These are phyloP conservation scores for Drosophila mayri DNA, from an alignment of 1,140 invertebrate genomes.

Conservation along the genomic window DNA sequence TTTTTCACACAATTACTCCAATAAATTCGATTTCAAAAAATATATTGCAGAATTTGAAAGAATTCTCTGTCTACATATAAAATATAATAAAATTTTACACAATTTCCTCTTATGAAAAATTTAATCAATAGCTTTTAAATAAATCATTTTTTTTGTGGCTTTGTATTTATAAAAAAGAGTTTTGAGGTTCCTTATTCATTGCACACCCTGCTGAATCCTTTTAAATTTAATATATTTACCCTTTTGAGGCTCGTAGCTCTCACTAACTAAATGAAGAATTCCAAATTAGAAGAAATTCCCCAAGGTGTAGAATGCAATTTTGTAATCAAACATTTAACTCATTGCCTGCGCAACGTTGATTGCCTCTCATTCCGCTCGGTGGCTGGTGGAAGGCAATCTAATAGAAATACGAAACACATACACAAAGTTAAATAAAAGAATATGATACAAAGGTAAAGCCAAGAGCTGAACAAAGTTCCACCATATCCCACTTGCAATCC, in stretches of 20 bases:
- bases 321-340: slow-evolving; percentile 64
- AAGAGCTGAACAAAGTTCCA: slow-evolving; percentile 58
- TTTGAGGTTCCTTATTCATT: too few species aligned
- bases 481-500: slow-evolving; percentile 24
- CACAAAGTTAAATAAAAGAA: slow-evolving; percentile 44
- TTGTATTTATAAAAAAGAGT: too few species aligned
- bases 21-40: neutral
- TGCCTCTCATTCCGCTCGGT: slow-evolving; percentile 34
- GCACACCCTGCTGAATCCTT: too few species aligned
- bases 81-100: neutral
- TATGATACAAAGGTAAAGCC: slow-evolving; percentile 69
- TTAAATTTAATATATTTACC: neutral
- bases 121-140: neutral
- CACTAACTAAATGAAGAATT: slow-evolving; percentile 34
- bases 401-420: slow-evolving; percentile 58
- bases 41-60: neutral
- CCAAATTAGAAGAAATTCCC: slow-evolving; percentile 37
- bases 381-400: slow-evolving; percentile 33
- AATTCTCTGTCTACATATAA: neutral
- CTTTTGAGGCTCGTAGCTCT: slow-evolving; percentile 2
- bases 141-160: too few species aligned
- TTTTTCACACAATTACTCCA: slow-evolving; percentile 10
- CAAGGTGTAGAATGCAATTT: slow-evolving; percentile 54
- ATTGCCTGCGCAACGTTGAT: slow-evolving; percentile 49
- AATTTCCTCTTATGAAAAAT: neutral